Percentiles rank a stretch among this genome's conserved stretches.
These are phyloP conservation scores for Patiria miniata DNA, from an alignment of 35 echinoderm and acorn worm species.

Conservation along the genomic window DNA sequence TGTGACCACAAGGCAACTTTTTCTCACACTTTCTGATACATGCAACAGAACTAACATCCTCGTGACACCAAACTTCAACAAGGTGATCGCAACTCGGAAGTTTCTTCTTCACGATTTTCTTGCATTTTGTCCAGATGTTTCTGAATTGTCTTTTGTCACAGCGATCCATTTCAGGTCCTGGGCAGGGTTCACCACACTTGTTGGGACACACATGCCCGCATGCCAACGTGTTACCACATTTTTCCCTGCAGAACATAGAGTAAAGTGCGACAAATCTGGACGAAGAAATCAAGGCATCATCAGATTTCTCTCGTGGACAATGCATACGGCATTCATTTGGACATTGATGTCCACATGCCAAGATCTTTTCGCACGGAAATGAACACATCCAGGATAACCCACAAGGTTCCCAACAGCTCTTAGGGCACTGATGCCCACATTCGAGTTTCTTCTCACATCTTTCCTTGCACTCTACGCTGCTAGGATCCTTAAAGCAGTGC, in stretches of 20 bases:
- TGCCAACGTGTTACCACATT: background rate
- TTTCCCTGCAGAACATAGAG: background rate
- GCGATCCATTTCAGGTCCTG: background rate
- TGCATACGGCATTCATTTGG: background rate
- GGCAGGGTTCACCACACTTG: constrained; percentile 17
- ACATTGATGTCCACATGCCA: background rate
- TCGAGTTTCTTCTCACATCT: constrained; percentile 50
- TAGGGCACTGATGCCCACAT: constrained; percentile 51
- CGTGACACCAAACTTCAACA: constrained; percentile 12
- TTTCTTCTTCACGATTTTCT: constrained; percentile 30
- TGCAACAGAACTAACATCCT: constrained; percentile 22
- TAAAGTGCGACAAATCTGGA: too few species aligned
- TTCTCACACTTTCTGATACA: constrained; percentile 27
- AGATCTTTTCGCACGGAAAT: background rate
- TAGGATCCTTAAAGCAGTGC: background rate
- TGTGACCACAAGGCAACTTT: constrained; percentile 49
- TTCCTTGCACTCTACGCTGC: background rate
- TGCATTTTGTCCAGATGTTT: background rate
- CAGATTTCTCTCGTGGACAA: background rate
- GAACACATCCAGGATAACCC: background rate
- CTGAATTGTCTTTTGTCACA: background rate
- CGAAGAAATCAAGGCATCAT: background rate
- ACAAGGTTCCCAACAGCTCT: constrained; percentile 49
- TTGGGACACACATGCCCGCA: constrained; percentile 2
- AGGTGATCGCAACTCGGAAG: constrained; percentile 13